These are phyloP conservation scores for Bellardia bayeri DNA, from an alignment of 2,888 invertebrate genomes.

Conservation along the genomic window DNA sequence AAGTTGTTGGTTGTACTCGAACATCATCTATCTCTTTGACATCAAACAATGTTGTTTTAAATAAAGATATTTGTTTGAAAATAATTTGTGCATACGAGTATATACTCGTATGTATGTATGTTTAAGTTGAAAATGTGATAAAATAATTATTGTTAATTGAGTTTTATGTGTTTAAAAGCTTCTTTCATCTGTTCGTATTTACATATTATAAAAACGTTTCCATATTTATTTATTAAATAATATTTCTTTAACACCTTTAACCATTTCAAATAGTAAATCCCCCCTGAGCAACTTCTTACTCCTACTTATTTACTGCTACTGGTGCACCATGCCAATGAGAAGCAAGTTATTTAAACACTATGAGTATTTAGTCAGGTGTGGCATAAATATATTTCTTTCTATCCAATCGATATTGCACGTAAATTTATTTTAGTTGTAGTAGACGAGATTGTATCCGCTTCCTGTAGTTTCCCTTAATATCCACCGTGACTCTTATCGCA, in stretches of 20 bases:
- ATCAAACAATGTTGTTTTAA: constrained; percentile 30
- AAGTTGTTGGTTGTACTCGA: constrained; percentile 47
- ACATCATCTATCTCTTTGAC: constrained; percentile 51
- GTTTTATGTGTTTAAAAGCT: background rate
- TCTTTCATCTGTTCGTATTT: too few relatives aligned
- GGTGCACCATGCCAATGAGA: background rate
- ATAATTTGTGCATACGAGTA: background rate
- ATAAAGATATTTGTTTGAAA: constrained; percentile 9
- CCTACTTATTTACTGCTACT: background rate
- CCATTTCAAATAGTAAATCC: constrained; percentile 15
- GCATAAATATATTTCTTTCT: background rate
- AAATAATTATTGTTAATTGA: constrained; percentile 8
- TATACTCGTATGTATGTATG: background rate
- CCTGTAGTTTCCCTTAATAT: constrained; percentile 37
- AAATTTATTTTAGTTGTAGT: constrained; percentile 21
- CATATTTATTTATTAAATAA: constrained; percentile 13
- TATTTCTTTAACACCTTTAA: constrained; percentile 23
- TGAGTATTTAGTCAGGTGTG: constrained; percentile 31
- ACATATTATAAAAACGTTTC: constrained; percentile 1
- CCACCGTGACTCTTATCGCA: constrained; percentile 12
- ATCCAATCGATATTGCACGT: constrained; percentile 1
- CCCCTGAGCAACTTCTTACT: background rate
- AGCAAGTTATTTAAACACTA: constrained; percentile 30
- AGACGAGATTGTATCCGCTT: constrained; percentile 39
- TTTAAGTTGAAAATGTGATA: background rate